phyloP scores from a whole-genome alignment of 2,113 vertebrate species.

The Nothobranchius kuhntae region DNA sequence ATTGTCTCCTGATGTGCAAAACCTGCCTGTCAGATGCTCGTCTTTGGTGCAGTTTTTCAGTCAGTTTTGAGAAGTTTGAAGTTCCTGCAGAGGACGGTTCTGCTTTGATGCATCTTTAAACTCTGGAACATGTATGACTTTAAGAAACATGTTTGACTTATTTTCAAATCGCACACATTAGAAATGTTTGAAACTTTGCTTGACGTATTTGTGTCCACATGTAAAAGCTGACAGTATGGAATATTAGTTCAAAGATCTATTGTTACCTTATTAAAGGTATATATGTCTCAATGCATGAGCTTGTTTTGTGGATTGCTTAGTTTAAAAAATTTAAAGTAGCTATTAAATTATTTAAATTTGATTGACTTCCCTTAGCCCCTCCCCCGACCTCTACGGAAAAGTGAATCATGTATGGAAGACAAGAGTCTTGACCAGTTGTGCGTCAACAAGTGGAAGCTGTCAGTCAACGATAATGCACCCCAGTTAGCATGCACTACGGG shows the following conservation, averaged over 20 bases:
- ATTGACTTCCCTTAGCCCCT: too few relatives aligned
- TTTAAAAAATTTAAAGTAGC: too few relatives aligned
- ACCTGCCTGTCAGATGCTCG: conserved; percentile 62
- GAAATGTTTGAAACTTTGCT: background rate
- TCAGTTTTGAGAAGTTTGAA: too few relatives aligned
- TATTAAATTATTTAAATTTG: too few relatives aligned
- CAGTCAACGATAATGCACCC: too few relatives aligned
- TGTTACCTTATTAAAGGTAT: background rate
- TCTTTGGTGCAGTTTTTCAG: conserved; percentile 8
- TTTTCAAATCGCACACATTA: background rate
- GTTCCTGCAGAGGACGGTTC: conserved; percentile 3
- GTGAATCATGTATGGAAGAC: too few relatives aligned
- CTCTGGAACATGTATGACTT: conserved; percentile 11
- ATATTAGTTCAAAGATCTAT: background rate
- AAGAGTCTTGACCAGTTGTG: too few relatives aligned
- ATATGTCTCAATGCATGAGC: background rate
- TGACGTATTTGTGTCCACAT: background rate
- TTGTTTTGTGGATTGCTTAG: too few relatives aligned
- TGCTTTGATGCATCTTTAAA: background rate
- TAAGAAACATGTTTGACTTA: background rate
- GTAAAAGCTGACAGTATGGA: background rate
- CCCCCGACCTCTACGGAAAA: too few relatives aligned
- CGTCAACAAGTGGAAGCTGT: too few relatives aligned
- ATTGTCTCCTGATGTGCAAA: conserved; percentile 26
- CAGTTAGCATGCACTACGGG: too few relatives aligned